Conservation (phyloP, 2,797 vertebrate species). For the Phrynocephalus vlangalii region DNA sequence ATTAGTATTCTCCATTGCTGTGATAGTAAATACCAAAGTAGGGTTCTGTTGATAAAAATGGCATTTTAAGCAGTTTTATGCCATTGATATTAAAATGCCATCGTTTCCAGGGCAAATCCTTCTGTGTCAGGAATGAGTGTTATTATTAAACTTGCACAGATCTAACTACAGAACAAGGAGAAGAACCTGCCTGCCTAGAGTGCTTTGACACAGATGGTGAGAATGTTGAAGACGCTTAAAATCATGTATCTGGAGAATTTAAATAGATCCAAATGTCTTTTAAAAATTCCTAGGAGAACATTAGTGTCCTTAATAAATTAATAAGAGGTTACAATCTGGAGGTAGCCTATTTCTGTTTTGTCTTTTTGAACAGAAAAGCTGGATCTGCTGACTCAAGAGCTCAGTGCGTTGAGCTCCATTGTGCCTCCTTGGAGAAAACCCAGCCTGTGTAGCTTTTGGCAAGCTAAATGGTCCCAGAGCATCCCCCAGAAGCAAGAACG, state of each 20-base stretch:
- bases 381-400: neutral
- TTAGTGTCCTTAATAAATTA: no score
- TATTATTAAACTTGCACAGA: neutral
- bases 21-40: fast-evolving
- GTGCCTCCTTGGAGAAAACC: no score
- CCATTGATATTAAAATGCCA: neutral
- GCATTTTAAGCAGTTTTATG: constrained; percentile 28
- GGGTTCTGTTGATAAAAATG: neutral
- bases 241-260: neutral
- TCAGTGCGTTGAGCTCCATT: no score
- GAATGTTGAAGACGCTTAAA: neutral
- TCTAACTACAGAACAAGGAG: neutral
- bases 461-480: no score
- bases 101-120: neutral
- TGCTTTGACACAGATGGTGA: neutral
- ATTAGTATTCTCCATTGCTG: neutral
- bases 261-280: constrained; percentile 6
- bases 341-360: neutral
- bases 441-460: no score
- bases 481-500: no score
- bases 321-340: neutral
- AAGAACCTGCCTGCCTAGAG: neutral
- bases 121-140: neutral
- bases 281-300: neutral
- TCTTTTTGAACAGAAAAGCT: constrained; percentile 5